Percentiles rank a stretch among this genome's conserved stretches.
These are phyloP conservation scores for Melieria crassipennis DNA, from an alignment of 2,888 invertebrate genomes.

Conservation along the genomic window DNA sequence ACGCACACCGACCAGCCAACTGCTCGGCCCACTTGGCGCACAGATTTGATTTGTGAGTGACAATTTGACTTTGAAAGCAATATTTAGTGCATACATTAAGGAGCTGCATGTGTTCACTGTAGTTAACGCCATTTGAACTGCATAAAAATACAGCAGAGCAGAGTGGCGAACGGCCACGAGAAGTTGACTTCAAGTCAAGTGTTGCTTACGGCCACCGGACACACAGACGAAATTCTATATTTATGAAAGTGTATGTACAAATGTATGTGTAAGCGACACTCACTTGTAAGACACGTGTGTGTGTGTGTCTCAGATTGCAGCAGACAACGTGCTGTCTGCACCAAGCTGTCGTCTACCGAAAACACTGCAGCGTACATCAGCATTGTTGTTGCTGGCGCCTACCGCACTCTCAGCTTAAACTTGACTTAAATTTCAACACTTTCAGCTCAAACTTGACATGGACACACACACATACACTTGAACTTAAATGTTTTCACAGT, in stretches of 20 bases:
- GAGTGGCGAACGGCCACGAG: too few species aligned
- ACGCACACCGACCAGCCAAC: too few species aligned
- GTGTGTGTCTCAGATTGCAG: not conserved
- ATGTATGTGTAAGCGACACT: not conserved
- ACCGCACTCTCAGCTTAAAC: too few species aligned
- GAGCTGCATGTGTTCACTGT: not conserved
- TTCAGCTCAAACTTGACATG: not conserved
- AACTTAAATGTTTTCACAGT: not conserved
- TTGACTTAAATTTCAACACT: too few species aligned
- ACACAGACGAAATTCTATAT: not conserved
- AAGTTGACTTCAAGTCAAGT: conserved; percentile 1
- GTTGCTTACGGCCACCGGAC: conserved; percentile 4
- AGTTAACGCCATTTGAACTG: too few species aligned
- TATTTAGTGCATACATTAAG: conserved; percentile 24
- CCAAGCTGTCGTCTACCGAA: not conserved
- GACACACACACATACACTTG: not conserved
- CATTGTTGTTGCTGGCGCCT: too few species aligned
- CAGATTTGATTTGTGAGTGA: conserved; percentile 30
- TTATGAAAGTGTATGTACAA: not conserved
- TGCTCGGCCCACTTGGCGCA: too few species aligned
- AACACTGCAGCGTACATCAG: too few species aligned
- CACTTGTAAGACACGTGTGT: conserved; percentile 1
- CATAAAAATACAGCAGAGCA: too few species aligned
- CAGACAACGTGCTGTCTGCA: not conserved
- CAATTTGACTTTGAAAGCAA: conserved; percentile 25